These are phyloP conservation scores for Aphidius ervi DNA, from an alignment of 1,140 invertebrate species.

Conservation along the genomic window DNA sequence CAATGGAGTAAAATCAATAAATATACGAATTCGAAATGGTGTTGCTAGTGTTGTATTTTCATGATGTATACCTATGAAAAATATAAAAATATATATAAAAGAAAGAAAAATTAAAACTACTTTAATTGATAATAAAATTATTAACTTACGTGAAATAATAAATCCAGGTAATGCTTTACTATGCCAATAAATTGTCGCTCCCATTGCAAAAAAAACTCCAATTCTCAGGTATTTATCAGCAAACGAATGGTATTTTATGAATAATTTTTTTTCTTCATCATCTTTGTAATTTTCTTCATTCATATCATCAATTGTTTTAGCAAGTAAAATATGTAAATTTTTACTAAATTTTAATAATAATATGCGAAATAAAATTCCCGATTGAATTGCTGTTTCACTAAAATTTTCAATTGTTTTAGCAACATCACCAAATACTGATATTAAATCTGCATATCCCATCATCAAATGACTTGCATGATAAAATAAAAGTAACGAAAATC, in stretches of 20 bases:
- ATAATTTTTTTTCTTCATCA: constrained; percentile 1
- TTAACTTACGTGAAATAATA: neutral
- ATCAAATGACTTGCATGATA: too few relatives aligned
- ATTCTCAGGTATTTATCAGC: too few relatives aligned
- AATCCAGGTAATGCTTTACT: too few relatives aligned
- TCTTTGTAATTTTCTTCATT: constrained; percentile 1
- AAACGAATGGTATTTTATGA: neutral
- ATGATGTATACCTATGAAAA: neutral
- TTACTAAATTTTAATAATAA: neutral
- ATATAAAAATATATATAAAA: neutral
- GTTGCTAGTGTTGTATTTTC: neutral
- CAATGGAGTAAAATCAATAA: neutral
- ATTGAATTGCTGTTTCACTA: neutral
- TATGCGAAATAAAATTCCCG: constrained; percentile 6
- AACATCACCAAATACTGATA: too few relatives aligned
- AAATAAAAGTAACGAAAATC: too few relatives aligned
- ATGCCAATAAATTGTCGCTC: too few relatives aligned
- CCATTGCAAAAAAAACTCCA: too few relatives aligned
- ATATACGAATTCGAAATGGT: constrained; percentile 1
- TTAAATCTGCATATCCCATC: too few relatives aligned
- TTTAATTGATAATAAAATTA: neutral
- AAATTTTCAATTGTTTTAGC: too few relatives aligned
- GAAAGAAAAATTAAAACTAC: neutral
- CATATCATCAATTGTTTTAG: neutral
- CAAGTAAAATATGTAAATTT: too few relatives aligned